A percentile compares a stretch with the other conserved stretches of the same genome.
phyloP scores from a whole-genome alignment of 2,113 vertebrate genomes.

The Hypomesus transpacificus region DNA sequence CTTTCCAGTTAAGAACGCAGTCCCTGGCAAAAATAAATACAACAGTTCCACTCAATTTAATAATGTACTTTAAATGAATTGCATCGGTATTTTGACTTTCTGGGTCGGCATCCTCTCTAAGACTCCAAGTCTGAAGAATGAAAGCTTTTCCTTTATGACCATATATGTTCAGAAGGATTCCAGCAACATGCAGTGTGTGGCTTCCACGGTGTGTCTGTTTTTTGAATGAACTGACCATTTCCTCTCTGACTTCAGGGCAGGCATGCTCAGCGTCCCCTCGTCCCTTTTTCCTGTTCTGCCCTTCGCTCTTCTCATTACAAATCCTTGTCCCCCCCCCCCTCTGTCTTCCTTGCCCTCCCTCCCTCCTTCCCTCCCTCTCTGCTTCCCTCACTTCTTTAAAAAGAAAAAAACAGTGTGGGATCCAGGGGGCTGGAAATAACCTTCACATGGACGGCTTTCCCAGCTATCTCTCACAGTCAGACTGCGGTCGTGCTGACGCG shows the following conservation, averaged over 20 bases:
- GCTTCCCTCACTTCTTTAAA: conserved; percentile 46
- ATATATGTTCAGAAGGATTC: conserved; percentile 54
- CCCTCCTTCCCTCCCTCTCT: conserved; percentile 24
- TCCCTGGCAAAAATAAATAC: no score
- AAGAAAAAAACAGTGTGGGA: conserved; percentile 60
- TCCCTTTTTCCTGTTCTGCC: conserved; percentile 41
- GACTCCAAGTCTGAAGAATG: conserved; percentile 8
- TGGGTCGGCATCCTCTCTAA: conserved; percentile 24
- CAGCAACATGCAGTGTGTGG: conserved; percentile 36
- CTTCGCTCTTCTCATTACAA: conserved; percentile 17
- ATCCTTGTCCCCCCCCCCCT: conserved; percentile 33
- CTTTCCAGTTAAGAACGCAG: neutral
- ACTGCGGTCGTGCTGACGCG: conserved; percentile 38
- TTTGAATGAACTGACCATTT: conserved; percentile 48
- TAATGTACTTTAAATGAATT: conserved; percentile 53
- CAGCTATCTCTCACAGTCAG: conserved; percentile 61
- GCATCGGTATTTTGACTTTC: conserved; percentile 57
- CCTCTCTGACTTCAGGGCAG: conserved; percentile 50
- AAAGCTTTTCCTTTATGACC: conserved; percentile 55
- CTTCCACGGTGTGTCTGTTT: conserved; percentile 46
- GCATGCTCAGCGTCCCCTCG: conserved; percentile 42
- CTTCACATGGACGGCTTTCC: conserved; percentile 75
- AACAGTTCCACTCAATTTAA: no score
- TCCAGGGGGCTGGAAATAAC: conserved; percentile 74
- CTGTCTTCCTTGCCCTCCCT: conserved; percentile 18